Evolutionary conservation across 2,797 vertebrate species (phyloP).

Genomic region (Cuculus canorus): DNA sequence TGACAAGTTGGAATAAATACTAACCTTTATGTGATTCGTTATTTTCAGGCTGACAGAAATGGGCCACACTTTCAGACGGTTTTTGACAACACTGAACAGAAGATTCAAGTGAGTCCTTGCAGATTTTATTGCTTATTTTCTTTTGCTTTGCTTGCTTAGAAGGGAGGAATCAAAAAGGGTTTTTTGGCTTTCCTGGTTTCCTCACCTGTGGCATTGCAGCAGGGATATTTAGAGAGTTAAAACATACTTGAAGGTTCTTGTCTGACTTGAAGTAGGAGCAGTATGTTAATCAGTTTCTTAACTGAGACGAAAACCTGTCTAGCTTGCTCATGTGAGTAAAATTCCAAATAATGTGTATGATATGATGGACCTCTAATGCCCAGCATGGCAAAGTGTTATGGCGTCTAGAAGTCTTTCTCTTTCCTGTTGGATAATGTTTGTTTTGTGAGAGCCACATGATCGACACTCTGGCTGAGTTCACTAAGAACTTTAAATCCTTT

Average conservation of each 20-base stretch:
- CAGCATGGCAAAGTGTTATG: neutral
- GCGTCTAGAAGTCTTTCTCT: neutral
- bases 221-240: neutral
- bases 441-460: neutral
- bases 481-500: neutral
- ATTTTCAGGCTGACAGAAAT: conserved; percentile 84
- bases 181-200: neutral
- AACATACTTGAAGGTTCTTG: neutral
- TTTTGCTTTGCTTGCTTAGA: neutral
- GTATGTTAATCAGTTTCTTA: neutral
- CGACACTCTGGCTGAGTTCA: neutral
- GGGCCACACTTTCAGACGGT: conserved; percentile 87
- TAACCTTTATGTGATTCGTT: neutral
- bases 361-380: neutral
- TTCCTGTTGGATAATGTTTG: neutral
- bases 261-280: neutral
- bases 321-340: neutral
- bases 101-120: conserved; percentile 83
- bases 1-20: neutral
- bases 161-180: neutral
- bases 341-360: neutral
- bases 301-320: neutral
- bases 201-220: neutral
- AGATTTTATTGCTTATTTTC: neutral
- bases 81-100: conserved; percentile 92